Evolutionary conservation across 2,797 vertebrate species (phyloP), one percentile per base, ranked within the genome.

Genomic region (Strix occidentalis): DNA sequence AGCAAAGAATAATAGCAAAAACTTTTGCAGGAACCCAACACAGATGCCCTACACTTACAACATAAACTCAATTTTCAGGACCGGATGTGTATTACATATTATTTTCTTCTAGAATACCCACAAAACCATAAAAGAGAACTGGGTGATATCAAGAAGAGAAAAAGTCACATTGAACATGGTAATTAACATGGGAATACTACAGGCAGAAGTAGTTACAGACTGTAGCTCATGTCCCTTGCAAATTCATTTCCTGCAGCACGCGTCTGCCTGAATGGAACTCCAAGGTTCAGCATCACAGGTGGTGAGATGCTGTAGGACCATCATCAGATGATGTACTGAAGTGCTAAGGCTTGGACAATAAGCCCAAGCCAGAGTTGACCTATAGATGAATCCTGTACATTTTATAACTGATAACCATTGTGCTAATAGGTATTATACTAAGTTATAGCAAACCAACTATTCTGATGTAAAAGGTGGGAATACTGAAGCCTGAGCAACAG

Each of bases 161-260:
- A 11, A 56, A 41, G 12, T 28, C 33, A 16, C 37, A 60, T 5
- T 29, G 33, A 78, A 56, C 19, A 57, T 8, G 10, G 37, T 51
- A 61, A 71, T 68, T 74, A 56, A 66, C 57, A 57, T 8, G 65
- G 20, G 23, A 81, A 75, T 37, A 33, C 16, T n/a, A 53, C 23
- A 65, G n/a, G 31, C 45, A 68, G 69, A 75, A 90, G 72, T 72
- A 76, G 48, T 4, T n/a, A 65, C 21, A 29, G 50, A 21, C 48
- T 63, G n/a, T 50, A 89, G 74, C 53, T 57, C 10, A 1, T 0
- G 4, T 7, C 83, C 69, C 57, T 81, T 54, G 50, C 37, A 86
- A 80, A 25, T 75, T 60, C 0, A 1, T 78, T 63, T 84, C 43
- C 74, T 65, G 61, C 24, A 54, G 72, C n/a, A 31, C 0, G 0